Percentiles rank a stretch among this genome's conserved stretches.
Evolutionary conservation across 1,140 invertebrate species (phyloP).

Genomic region (Sminthurides bifidus): DNA sequence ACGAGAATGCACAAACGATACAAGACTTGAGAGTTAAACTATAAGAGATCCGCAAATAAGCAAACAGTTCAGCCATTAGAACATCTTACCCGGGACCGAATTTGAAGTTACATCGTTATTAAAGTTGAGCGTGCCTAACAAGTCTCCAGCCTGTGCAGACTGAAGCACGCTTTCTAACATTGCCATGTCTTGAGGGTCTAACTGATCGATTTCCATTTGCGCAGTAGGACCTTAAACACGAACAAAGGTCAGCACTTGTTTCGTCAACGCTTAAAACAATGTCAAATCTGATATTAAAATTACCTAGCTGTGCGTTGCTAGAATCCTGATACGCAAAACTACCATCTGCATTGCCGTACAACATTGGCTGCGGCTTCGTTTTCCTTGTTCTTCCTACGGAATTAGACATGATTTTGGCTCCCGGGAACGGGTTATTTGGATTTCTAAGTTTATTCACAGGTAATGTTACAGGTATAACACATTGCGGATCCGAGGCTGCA

Average conservation of each 20-base stretch:
- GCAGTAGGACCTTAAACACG: not conserved
- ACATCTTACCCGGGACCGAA: not conserved
- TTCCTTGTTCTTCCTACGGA: slow-evolving; percentile 8
- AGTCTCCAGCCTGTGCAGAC: slow-evolving; percentile 14
- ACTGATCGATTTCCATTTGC: slow-evolving; percentile 1
- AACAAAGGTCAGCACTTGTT: not conserved
- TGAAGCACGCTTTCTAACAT: slow-evolving; percentile 23
- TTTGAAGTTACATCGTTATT: not conserved
- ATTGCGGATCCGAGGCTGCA: slow-evolving; percentile 12
- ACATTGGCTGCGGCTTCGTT: slow-evolving; percentile 5
- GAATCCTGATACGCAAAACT: slow-evolving; percentile 1
- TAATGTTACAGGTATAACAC: slow-evolving; percentile 12
- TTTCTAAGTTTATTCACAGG: slow-evolving; percentile 14
- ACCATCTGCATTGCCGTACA: not conserved
- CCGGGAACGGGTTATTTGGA: slow-evolving; percentile 7
- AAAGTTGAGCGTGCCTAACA: slow-evolving; percentile 2
- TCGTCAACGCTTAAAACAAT: not conserved
- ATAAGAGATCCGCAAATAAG: not conserved
- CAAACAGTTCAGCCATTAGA: too few relatives aligned
- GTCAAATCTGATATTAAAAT: not conserved
- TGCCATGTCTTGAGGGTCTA: slow-evolving; percentile 19
- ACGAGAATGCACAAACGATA: not conserved
- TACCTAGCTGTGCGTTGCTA: not conserved
- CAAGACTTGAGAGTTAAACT: not conserved
- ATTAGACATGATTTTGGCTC: not conserved